Evolutionary conservation across 2,888 invertebrate genomes (phyloP).

Genomic region (Monoplex corrugatus): DNA sequence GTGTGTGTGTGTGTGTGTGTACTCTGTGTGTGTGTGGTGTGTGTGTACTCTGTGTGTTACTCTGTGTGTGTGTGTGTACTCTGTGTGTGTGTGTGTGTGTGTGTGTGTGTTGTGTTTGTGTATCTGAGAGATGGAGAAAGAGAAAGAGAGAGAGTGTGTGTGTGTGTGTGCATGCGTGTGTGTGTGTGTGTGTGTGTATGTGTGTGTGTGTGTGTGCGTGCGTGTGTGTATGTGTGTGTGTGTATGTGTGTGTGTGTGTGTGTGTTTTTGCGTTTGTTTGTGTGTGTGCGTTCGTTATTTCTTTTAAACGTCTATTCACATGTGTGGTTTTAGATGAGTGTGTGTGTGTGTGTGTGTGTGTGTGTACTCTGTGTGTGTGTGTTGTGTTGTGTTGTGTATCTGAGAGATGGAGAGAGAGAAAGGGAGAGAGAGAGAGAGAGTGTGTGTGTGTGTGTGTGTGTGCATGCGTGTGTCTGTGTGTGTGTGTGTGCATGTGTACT

Average conservation of each 20-base stretch:
- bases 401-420: background rate
- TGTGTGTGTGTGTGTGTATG: background rate
- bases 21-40: no score
- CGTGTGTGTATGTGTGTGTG: background rate
- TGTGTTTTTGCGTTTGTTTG: background rate
- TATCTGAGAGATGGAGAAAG: background rate
- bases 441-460: no score
- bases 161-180: no score
- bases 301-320: background rate
- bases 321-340: background rate
- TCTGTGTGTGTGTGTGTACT: no score
- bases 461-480: no score
- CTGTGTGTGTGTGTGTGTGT: no score
- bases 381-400: conserved; percentile 17
- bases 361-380: background rate
- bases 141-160: background rate
- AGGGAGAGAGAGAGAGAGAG: no score
- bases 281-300: no score
- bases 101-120: no score
- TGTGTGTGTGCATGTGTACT: no score
- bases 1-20: no score
- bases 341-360: conserved; percentile 25
- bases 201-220: background rate
- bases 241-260: background rate
- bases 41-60: no score